Evolutionary conservation across 2,888 invertebrate genomes (phyloP).

Genomic region (Pogonocherus hispidulus): DNA sequence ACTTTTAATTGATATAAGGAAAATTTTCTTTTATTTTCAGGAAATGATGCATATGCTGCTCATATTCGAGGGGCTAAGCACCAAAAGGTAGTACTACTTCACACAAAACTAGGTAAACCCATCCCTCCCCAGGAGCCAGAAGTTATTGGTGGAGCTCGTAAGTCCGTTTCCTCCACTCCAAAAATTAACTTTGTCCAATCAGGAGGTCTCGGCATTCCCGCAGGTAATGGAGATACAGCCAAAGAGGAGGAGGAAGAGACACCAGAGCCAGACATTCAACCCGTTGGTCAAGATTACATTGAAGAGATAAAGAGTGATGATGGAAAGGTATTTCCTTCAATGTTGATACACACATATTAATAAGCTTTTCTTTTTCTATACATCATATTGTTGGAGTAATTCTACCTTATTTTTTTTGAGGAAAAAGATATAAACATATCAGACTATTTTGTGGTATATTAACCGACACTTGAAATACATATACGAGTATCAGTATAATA

Average conservation of each 20-base stretch:
- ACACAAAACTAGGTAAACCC: conserved; percentile 97
- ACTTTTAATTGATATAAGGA: no score
- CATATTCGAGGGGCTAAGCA: conserved; percentile 98
- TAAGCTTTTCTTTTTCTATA: not conserved
- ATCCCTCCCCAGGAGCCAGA: conserved; percentile 97
- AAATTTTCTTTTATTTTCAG: conserved; percentile 69
- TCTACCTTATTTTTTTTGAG: no score
- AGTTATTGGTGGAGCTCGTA: conserved; percentile 76
- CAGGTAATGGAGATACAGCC: conserved; percentile 65
- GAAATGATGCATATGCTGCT: conserved; percentile 97
- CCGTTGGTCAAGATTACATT: conserved; percentile 96
- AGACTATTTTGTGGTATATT: no score
- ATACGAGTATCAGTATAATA: no score
- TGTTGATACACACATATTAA: no score
- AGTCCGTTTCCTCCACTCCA: conserved; percentile 76
- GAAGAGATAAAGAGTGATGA: conserved; percentile 96
- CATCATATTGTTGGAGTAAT: not conserved
- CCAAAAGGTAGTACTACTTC: conserved; percentile 96
- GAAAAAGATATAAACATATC: no score
- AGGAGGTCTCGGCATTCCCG: conserved; percentile 77
- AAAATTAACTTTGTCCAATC: conserved; percentile 89
- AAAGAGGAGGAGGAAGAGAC: conserved; percentile 71
- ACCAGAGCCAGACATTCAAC: conserved; percentile 86
- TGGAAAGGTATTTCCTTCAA: conserved; percentile 74
- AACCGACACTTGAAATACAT: no score